phyloP scores from a whole-genome alignment of 2,113 vertebrate genomes.

The Solenodon paradoxus region DNA sequence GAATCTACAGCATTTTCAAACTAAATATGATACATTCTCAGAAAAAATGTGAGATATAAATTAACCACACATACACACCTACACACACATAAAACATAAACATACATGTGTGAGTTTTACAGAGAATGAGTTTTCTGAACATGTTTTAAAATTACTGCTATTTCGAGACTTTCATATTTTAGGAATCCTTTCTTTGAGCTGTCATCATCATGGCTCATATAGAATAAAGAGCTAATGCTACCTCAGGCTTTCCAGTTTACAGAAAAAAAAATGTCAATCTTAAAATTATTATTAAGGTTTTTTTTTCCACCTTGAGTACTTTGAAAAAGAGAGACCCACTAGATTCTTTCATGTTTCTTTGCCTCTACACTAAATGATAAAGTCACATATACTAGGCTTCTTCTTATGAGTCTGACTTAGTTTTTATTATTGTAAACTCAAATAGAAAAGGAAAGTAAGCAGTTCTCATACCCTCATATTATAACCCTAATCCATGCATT shows the following conservation, averaged over 20 bases:
- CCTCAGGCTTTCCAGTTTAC: not conserved
- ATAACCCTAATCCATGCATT: not conserved
- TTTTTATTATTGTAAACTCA: not conserved
- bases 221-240: not conserved
- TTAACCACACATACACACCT: not conserved
- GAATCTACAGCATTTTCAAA: not conserved
- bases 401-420: not conserved
- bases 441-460: not conserved
- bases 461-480: not conserved
- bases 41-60: not conserved
- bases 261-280: not conserved
- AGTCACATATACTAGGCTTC: not conserved
- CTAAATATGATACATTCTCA: not conserved
- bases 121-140: constrained; percentile 7
- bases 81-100: not conserved
- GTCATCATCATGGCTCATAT: not conserved
- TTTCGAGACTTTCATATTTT: not conserved
- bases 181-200: constrained; percentile 9
- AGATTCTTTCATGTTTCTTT: not conserved
- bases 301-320: not conserved
- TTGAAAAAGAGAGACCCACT: not conserved
- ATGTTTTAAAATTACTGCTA: not conserved
- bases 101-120: not conserved
- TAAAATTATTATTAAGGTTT: not conserved
- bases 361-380: not conserved